Conservation (phyloP, 1,140 invertebrate genomes). For the Diorhabda elongata region DNA sequence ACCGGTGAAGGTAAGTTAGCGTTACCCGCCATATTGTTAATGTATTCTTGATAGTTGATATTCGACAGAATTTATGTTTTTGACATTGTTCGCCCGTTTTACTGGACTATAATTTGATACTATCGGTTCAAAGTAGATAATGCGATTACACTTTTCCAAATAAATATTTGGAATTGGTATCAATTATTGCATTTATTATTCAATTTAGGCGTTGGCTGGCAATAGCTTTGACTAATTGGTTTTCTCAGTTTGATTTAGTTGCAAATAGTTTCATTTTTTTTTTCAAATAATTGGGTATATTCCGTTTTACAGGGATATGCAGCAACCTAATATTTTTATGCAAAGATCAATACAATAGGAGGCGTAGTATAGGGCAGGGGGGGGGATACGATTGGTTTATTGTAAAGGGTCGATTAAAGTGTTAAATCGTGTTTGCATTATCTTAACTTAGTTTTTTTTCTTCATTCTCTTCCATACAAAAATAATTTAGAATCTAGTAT, state of each 20-base stretch:
- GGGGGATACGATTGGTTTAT: not conserved
- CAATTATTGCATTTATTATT: not conserved
- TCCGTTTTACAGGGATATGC: no score
- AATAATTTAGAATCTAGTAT: no score
- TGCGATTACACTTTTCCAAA: not conserved
- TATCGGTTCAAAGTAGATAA: not conserved
- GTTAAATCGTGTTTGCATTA: no score
- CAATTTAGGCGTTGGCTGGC: not conserved
- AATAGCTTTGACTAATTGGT: no score
- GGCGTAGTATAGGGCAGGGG: conserved; percentile 14
- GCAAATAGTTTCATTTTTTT: no score
- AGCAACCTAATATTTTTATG: not conserved
- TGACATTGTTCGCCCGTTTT: conserved; percentile 33
- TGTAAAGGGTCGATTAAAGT: no score
- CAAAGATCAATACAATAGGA: conserved; percentile 34
- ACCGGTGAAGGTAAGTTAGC: conserved; percentile 58
- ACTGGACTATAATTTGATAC: conserved; percentile 18
- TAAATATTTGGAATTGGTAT: not conserved
- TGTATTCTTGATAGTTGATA: conserved; percentile 31
- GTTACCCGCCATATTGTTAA: conserved; percentile 48
- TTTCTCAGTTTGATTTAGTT: no score
- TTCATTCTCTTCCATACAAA: no score
- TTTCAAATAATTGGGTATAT: no score
- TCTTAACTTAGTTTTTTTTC: no score
- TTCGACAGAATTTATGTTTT: conserved; percentile 36